Evolutionary conservation across 2,888 invertebrate genomes (phyloP).

Genomic region (Pedicia rivosa): DNA sequence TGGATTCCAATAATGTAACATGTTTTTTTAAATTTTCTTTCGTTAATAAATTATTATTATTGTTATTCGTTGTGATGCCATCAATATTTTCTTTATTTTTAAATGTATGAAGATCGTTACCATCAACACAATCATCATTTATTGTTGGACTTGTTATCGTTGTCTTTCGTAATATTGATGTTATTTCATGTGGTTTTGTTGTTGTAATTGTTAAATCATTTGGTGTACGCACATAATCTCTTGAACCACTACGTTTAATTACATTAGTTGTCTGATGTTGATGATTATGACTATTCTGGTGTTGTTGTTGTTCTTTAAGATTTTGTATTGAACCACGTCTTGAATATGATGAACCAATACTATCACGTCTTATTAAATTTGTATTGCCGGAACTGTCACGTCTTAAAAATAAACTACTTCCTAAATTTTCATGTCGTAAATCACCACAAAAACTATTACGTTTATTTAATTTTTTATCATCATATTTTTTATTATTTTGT

Average conservation of each 20-base stretch:
- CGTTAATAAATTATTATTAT: constrained; percentile 9
- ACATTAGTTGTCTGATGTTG: not conserved
- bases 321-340: constrained; percentile 4
- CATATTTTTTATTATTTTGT: not conserved
- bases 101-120: not conserved
- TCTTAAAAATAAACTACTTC: constrained; percentile 12
- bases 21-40: constrained; percentile 12
- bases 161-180: constrained; percentile 4
- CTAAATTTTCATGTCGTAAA: constrained; percentile 1
- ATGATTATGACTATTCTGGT: constrained; percentile 1
- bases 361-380: constrained; percentile 14
- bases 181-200: not conserved
- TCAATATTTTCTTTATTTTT: not conserved
- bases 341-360: constrained; percentile 9
- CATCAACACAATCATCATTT: not conserved
- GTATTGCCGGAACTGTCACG: constrained; percentile 12
- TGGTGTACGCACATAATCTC: constrained; percentile 3
- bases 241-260: not conserved
- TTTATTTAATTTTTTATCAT: constrained; percentile 7
- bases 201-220: not conserved
- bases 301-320: not conserved
- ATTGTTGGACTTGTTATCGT: not conserved
- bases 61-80: not conserved
- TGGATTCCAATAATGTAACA: constrained; percentile 11
- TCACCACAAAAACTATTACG: constrained; percentile 9